Evolutionary conservation across 2,113 vertebrate species (phyloP), one percentile per base, ranked within the genome.

Genomic region (Bubo bubo): DNA sequence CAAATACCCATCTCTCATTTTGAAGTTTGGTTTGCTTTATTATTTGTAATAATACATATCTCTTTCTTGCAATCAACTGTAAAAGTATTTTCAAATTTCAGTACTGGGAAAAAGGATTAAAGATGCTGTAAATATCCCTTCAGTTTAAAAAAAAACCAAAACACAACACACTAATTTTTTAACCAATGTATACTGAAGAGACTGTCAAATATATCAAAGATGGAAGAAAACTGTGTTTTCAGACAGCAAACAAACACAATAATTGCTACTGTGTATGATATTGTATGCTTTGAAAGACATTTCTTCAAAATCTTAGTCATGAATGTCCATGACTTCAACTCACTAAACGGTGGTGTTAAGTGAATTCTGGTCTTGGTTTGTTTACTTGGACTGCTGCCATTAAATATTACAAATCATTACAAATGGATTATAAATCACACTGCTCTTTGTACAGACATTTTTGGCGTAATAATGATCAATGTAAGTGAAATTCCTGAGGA

Each of bases 121-220:
- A 68, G 17, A 26, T 24, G 3, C 18, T 63, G 14, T 68, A 95
- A 95, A 83, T 73, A 75, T 22, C 22, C 39, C 92, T 86, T 77
- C 64, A 52, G 56, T 60, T 77, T 79, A 52, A 24, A 96, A 85
- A 94, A 17, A 30, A 4, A 2, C 35, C 1, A 27, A 53, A 86
- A 28, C 3, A 1, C 0, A 0, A 27, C 39, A 79, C 10, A 86
- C 68, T 0, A 14, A 18, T 45, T 41, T 63, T 72, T 59, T 62
- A 68, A 67, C 95, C 64, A 75, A 55, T 90, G 55, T 56, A 35
- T 37, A 86, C 28, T 92, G 35, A 74, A 68, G 17, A 74, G 26
- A 66, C 1, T 12, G 22, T 91, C 50, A 87, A 49, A 49, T 26
- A 18, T 24, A 83, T 27, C 24, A 85, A 74, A 80, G 49, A 77